Conservation (phyloP, 2,797 vertebrate species). For the Sebastes steindachneri region DNA sequence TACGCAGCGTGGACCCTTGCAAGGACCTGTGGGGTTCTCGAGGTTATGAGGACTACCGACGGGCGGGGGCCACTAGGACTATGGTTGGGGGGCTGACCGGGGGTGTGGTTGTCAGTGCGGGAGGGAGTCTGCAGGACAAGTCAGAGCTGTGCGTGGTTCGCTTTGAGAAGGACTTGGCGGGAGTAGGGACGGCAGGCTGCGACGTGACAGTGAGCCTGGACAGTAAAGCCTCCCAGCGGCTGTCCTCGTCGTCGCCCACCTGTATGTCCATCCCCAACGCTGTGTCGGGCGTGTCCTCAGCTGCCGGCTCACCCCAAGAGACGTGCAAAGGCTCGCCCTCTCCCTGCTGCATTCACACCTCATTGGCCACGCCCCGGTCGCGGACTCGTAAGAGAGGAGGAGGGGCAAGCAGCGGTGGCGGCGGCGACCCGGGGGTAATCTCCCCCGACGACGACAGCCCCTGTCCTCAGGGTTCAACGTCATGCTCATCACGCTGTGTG, state of each 20-base stretch:
- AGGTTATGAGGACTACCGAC: conserved; percentile 91
- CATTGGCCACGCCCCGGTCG: conserved; percentile 82
- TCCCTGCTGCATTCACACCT: conserved; percentile 87
- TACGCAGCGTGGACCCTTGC: conserved; percentile 86
- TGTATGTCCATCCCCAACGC: conserved; percentile 80
- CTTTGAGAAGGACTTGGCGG: conserved; percentile 88
- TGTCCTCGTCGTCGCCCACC: conserved; percentile 82
- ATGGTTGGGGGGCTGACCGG: conserved; percentile 85
- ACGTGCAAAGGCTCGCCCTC: conserved; percentile 84
- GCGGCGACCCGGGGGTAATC: conserved; percentile 73
- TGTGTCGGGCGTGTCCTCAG: conserved; percentile 78
- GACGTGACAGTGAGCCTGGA: conserved; percentile 84
- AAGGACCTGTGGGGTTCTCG: conserved; percentile 89
- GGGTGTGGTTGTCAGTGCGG: conserved; percentile 78
- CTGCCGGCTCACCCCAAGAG: conserved; percentile 83
- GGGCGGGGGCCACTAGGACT: conserved; percentile 84
- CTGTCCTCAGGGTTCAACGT: conserved; percentile 83
- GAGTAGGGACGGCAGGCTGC: conserved; percentile 79
- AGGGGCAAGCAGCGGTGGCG: conserved; percentile 69
- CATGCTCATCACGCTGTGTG: conserved; percentile 88
- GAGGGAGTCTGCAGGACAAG: conserved; percentile 81
- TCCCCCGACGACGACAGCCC: conserved; percentile 87
- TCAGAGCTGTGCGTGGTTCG: conserved; percentile 87
- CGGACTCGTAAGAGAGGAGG: conserved; percentile 84
- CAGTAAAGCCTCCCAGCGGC: conserved; percentile 81